Evolutionary conservation across 2,113 vertebrate species (phyloP).

Genomic region (Carlito syrichta): DNA sequence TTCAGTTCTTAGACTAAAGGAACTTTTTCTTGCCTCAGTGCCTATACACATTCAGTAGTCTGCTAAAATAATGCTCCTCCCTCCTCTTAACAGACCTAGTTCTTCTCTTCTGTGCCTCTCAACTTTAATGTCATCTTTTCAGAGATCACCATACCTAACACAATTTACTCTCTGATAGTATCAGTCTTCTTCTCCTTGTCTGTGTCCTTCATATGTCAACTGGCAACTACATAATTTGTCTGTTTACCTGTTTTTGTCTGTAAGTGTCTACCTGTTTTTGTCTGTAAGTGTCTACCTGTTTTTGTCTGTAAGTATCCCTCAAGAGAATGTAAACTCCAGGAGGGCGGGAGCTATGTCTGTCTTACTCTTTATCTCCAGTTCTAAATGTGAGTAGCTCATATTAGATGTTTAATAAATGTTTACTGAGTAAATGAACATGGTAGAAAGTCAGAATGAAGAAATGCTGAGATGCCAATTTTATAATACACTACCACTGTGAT

Average conservation of each 20-base stretch:
- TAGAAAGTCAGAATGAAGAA: neutral
- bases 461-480: neutral
- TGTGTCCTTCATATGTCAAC: neutral
- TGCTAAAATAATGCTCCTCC: neutral
- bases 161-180: neutral
- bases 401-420: neutral
- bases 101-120: neutral
- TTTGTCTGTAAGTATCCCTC: neutral
- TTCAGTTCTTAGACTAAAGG: neutral
- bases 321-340: neutral
- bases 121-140: neutral
- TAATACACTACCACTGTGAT: neutral
- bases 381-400: neutral
- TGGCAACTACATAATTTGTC: neutral
- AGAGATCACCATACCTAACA: neutral
- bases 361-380: neutral
- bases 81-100: neutral
- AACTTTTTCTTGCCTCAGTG: neutral
- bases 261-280: neutral
- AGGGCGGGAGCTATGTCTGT: neutral
- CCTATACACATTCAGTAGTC: neutral
- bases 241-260: neutral
- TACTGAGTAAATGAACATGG: neutral
- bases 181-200: neutral
- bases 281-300: neutral